These are phyloP conservation scores for Camponotus pennsylvanicus DNA, from an alignment of 1,140 invertebrate species.

Conservation along the genomic window DNA sequence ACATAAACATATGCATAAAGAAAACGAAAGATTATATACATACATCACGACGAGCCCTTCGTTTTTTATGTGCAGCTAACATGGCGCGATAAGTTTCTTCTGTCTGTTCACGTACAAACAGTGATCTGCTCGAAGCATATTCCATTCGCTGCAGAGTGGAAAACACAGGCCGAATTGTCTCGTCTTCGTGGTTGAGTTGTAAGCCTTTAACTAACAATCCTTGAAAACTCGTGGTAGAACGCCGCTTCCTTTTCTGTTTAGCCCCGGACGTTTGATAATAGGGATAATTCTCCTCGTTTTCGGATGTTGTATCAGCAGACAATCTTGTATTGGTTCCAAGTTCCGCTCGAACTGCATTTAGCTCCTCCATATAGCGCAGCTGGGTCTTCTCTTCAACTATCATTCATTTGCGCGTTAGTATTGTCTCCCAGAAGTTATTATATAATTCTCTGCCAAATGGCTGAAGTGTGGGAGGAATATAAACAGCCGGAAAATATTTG, in stretches of 20 bases:
- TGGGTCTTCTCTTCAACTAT: conserved; percentile 84
- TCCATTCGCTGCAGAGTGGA: conserved; percentile 85
- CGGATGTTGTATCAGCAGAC: conserved; percentile 82
- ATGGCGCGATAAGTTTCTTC: conserved; percentile 91
- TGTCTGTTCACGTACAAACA: conserved; percentile 86
- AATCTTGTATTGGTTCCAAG: conserved; percentile 78
- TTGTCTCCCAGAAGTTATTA: conserved; percentile 67
- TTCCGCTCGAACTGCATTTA: conserved; percentile 81
- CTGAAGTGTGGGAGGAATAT: conserved; percentile 61
- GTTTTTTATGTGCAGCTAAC: conserved; percentile 89
- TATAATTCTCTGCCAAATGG: conserved; percentile 71
- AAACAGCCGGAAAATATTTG: conserved; percentile 79
- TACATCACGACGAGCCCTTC: conserved; percentile 88
- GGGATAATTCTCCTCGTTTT: conserved; percentile 86
- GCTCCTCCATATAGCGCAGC: conserved; percentile 82
- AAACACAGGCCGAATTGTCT: conserved; percentile 84
- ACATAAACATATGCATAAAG: background rate
- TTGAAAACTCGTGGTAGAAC: conserved; percentile 88
- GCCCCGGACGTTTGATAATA: conserved; percentile 86
- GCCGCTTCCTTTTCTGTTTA: conserved; percentile 89
- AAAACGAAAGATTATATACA: conserved; percentile 56
- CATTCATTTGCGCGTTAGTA: conserved; percentile 72
- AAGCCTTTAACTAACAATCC: conserved; percentile 82
- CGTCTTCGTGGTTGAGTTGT: conserved; percentile 80
- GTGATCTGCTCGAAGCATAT: conserved; percentile 85